Conservation (phyloP, 2,888 invertebrate genomes). For the Chydorus sphaericus region DNA sequence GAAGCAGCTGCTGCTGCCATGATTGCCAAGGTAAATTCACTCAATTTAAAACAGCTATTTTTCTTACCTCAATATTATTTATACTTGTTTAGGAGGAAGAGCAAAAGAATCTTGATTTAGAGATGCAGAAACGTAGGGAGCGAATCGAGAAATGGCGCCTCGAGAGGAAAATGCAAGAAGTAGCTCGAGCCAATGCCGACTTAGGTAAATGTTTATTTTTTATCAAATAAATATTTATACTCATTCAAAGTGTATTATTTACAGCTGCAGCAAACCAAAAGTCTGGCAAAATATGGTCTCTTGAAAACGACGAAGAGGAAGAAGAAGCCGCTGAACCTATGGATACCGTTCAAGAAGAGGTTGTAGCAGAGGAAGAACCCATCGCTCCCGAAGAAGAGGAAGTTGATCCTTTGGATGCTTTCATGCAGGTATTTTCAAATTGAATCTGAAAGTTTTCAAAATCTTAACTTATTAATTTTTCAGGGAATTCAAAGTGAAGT, state of each 20-base stretch:
- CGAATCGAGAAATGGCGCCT: slow-evolving; percentile 92
- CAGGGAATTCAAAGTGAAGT: slow-evolving; percentile 57
- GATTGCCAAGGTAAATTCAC: background rate
- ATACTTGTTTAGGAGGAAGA: slow-evolving; percentile 54
- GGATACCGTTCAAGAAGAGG: slow-evolving; percentile 1
- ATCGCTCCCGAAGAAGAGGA: slow-evolving; percentile 34
- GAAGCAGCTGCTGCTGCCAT: slow-evolving; percentile 1
- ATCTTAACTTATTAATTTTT: slow-evolving; percentile 10
- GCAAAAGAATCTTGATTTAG: slow-evolving; percentile 72
- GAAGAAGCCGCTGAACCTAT: slow-evolving; percentile 34
- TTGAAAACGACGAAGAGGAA: slow-evolving; percentile 92
- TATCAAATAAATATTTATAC: background rate
- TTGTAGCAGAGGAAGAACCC: slow-evolving; percentile 6
- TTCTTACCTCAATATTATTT: slow-evolving; percentile 8
- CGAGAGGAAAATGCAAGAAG: slow-evolving; percentile 74
- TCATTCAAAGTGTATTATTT: slow-evolving; percentile 30
- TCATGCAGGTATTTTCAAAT: slow-evolving; percentile 62
- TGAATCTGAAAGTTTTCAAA: background rate
- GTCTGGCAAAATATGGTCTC: slow-evolving; percentile 73
- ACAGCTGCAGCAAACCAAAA: slow-evolving; percentile 9
- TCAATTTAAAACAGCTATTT: background rate
- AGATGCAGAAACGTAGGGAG: slow-evolving; percentile 91
- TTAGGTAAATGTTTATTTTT: slow-evolving; percentile 37
- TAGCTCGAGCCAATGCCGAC: slow-evolving; percentile 65
- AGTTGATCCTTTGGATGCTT: slow-evolving; percentile 92